phyloP scores from a whole-genome alignment of 2,888 invertebrate genomes.

The Saturnia japonica region DNA sequence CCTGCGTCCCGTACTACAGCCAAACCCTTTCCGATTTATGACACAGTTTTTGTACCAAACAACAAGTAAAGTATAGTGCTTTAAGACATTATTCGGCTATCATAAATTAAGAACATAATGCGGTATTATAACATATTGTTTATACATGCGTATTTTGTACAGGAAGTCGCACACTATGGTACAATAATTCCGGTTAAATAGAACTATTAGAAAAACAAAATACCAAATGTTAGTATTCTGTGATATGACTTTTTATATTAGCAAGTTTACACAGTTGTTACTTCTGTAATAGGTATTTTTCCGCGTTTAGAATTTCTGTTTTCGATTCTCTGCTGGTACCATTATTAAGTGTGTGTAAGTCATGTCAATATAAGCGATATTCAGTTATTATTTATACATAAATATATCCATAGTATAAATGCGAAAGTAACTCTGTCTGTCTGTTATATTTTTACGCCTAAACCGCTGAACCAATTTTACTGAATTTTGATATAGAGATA shows the following conservation, averaged over 20 bases:
- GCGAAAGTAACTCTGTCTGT: no score
- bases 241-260: background rate
- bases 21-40: background rate
- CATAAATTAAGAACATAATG: background rate
- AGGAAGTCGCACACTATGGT: no score
- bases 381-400: background rate
- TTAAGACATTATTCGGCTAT: no score
- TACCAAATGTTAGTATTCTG: background rate
- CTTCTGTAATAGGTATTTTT: background rate
- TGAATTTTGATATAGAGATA: no score
- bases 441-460: no score
- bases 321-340: background rate
- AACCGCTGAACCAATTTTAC: no score
- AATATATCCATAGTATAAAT: no score
- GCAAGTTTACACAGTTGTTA: background rate
- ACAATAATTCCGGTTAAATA: background rate
- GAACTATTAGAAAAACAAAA: background rate
- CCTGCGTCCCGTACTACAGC: background rate
- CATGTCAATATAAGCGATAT: background rate
- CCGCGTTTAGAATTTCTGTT: background rate
- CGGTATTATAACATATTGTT: background rate
- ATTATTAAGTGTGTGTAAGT: background rate
- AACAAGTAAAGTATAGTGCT: background rate
- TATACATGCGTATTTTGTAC: background rate
- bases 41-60: background rate